Conservation (phyloP, 2,888 invertebrate species). For the Cotesia congregata region DNA sequence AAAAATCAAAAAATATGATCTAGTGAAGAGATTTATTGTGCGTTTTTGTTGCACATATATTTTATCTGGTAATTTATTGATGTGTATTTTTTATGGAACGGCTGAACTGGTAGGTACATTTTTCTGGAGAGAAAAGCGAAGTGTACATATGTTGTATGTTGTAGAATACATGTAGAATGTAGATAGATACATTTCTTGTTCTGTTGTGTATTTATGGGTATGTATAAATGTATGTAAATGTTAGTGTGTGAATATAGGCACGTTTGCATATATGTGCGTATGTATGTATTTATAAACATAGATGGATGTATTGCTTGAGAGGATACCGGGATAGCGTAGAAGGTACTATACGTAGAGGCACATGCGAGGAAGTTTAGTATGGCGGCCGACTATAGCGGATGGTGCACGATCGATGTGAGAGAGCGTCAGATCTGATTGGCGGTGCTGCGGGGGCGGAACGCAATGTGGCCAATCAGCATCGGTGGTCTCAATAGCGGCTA, state of each 20-base stretch:
- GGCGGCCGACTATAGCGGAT: slow-evolving; percentile 61
- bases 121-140: slow-evolving; percentile 13
- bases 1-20: background rate
- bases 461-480: slow-evolving; percentile 66
- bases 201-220: slow-evolving; percentile 10
- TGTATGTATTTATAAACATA: slow-evolving; percentile 3
- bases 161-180: background rate
- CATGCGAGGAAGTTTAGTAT: slow-evolving; percentile 51
- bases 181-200: slow-evolving; percentile 1
- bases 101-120: background rate
- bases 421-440: slow-evolving; percentile 66
- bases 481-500: slow-evolving; percentile 64
- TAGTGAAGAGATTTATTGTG: background rate
- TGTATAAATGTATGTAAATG: slow-evolving; percentile 11
- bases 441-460: slow-evolving; percentile 67
- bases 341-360: slow-evolving; percentile 19
- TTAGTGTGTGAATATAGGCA: background rate
- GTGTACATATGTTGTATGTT: background rate
- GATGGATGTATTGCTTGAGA: slow-evolving; percentile 4
- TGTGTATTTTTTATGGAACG: slow-evolving; percentile 16
- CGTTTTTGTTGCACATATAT: background rate
- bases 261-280: background rate
- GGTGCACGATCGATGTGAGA: slow-evolving; percentile 62
- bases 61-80: slow-evolving; percentile 1
- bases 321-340: slow-evolving; percentile 34